Percentiles rank a stretch among this genome's conserved stretches.
Conservation (phyloP, 2,888 invertebrate genomes). For the Spialia ferax region DNA sequence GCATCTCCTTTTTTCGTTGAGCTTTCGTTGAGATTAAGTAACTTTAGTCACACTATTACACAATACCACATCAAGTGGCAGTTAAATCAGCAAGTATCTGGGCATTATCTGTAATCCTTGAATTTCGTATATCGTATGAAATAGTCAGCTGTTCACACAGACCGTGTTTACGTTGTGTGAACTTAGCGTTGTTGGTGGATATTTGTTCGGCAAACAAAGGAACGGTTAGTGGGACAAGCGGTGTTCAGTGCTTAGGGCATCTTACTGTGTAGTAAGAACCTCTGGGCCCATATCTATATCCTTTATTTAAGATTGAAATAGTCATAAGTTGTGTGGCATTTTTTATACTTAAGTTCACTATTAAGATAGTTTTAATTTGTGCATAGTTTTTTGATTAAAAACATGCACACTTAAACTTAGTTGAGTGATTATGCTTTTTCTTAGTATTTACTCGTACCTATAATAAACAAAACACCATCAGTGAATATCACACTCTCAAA, state of each 20-base stretch:
- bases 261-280: conserved; percentile 3
- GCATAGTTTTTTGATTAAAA: too few species aligned
- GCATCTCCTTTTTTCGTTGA: too few species aligned
- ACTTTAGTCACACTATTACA: too few species aligned
- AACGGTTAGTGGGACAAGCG: conserved; percentile 41
- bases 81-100: conserved; percentile 26
- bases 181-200: conserved; percentile 43
- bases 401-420: too few species aligned
- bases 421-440: too few species aligned
- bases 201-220: conserved; percentile 45
- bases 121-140: conserved; percentile 41
- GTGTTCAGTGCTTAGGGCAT: conserved; percentile 15
- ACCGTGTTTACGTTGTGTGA: conserved; percentile 45
- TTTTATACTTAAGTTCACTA: too few species aligned
- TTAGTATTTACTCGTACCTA: too few species aligned
- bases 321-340: too few species aligned
- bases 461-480: too few species aligned
- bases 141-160: conserved; percentile 49
- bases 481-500: too few species aligned
- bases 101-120: conserved; percentile 41
- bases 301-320: background rate
- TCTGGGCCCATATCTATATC: background rate
- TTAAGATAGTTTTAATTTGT: too few species aligned
- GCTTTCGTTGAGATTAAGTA: too few species aligned
- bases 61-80: conserved; percentile 27